Evolutionary conservation across 1,140 invertebrate genomes (phyloP).

Genomic region (Panonychus citri): DNA sequence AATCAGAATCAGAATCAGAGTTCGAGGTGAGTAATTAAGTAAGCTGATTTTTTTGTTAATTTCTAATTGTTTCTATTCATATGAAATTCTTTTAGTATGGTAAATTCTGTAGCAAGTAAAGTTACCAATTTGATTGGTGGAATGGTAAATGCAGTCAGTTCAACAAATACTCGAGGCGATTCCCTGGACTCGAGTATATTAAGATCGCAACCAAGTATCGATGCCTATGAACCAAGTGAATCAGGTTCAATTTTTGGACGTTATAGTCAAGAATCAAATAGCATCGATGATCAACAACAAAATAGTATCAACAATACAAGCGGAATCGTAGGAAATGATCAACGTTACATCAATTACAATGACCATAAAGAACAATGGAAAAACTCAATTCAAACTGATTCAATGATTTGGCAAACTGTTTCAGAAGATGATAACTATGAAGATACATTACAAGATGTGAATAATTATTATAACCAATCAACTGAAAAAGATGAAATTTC

Average conservation of each 20-base stretch:
- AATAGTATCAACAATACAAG: neutral
- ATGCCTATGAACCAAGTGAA: neutral
- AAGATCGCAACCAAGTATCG: neutral
- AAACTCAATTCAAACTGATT: neutral
- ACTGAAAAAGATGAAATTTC: neutral
- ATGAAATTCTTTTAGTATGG: no score
- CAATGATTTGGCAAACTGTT: neutral
- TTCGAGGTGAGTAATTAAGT: neutral
- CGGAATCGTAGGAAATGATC: neutral
- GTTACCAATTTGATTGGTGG: neutral
- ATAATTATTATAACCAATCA: neutral
- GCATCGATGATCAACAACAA: neutral
- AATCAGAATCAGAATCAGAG: neutral
- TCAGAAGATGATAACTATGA: neutral
- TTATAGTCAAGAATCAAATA: neutral
- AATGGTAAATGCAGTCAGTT: neutral
- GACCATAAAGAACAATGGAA: constrained; percentile 5
- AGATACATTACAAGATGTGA: neutral
- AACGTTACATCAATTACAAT: neutral
- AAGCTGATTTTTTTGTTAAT: no score
- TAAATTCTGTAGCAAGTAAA: neutral
- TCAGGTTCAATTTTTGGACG: neutral
- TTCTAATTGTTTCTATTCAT: no score
- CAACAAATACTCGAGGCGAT: neutral
- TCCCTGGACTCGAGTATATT: neutral